phyloP scores from a whole-genome alignment of 2,888 invertebrate genomes.

The Aromia moschata region DNA sequence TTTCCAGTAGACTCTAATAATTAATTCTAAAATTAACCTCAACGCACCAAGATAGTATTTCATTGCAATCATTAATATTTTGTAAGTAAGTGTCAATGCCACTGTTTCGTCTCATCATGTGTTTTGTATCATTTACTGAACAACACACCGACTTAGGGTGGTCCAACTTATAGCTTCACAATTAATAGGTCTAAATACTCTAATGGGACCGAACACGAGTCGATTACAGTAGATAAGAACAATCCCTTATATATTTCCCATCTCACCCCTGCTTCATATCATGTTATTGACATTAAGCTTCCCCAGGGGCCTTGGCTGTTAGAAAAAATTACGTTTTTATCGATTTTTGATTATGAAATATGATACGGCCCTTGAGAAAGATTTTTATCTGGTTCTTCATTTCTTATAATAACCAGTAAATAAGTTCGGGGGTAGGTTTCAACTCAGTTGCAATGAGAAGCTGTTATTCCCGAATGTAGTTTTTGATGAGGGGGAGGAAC shows the following conservation, averaged over 20 bases:
- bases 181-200: slow-evolving; percentile 37
- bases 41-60: no score
- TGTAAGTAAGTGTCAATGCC: no score
- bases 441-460: no score
- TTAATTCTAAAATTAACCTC: no score
- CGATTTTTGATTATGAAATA: slow-evolving; percentile 46
- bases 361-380: slow-evolving; percentile 36
- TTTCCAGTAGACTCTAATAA: no score
- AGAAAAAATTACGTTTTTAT: slow-evolving; percentile 44
- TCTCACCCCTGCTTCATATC: slow-evolving; percentile 36
- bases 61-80: no score
- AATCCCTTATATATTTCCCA: slow-evolving; percentile 38
- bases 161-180: slow-evolving; percentile 31
- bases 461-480: no score
- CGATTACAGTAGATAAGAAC: slow-evolving; percentile 45
- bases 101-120: slow-evolving; percentile 12
- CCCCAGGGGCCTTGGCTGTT: slow-evolving; percentile 27
- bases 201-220: slow-evolving; percentile 37
- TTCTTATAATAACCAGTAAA: slow-evolving; percentile 34
- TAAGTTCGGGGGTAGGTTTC: slow-evolving; percentile 21
- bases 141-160: slow-evolving; percentile 24
- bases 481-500: no score
- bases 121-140: slow-evolving; percentile 25
- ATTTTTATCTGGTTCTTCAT: slow-evolving; percentile 33
- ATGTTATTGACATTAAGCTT: slow-evolving; percentile 35